Percentiles rank a stretch among this genome's conserved stretches.
Evolutionary conservation across 92 coral and sea anemone species (phyloP).

Genomic region (Chrysogorgia sp.): DNA sequence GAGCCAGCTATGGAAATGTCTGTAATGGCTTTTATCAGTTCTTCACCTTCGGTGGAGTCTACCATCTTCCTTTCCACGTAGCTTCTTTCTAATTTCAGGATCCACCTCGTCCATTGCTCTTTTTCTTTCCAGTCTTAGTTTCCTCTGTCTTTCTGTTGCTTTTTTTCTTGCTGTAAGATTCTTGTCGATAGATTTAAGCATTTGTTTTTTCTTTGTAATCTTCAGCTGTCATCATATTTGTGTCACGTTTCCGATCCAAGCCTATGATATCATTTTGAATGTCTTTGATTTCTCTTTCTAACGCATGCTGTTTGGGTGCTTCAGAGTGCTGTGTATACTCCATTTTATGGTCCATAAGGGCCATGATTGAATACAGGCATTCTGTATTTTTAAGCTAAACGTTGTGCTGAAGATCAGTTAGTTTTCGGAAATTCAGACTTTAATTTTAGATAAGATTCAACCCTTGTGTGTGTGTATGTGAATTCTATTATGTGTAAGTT

Average conservation of each 20-base stretch:
- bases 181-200: slow-evolving; percentile 2
- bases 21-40: slow-evolving; percentile 16
- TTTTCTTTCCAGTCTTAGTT: slow-evolving; percentile 3
- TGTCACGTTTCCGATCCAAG: background rate
- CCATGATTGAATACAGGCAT: no score
- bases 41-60: slow-evolving; percentile 1
- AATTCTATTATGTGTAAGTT: no score
- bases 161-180: slow-evolving; percentile 2
- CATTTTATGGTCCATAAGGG: no score
- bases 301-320: slow-evolving; percentile 14
- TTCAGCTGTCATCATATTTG: slow-evolving; percentile 6
- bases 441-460: no score
- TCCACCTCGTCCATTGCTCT: slow-evolving; percentile 27
- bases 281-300: background rate
- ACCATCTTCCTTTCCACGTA: slow-evolving; percentile 18
- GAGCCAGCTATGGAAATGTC: slow-evolving; percentile 3
- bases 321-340: no score
- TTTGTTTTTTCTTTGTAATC: background rate
- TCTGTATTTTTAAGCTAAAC: no score
- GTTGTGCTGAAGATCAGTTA: no score
- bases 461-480: no score
- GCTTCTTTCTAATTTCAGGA: slow-evolving; percentile 15
- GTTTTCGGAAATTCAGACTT: no score
- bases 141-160: slow-evolving; percentile 26
- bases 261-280: background rate